A percentile compares a stretch with the other conserved stretches of the same genome.
Conservation (phyloP, 1,140 invertebrate species). For the Bombus breviceps region DNA sequence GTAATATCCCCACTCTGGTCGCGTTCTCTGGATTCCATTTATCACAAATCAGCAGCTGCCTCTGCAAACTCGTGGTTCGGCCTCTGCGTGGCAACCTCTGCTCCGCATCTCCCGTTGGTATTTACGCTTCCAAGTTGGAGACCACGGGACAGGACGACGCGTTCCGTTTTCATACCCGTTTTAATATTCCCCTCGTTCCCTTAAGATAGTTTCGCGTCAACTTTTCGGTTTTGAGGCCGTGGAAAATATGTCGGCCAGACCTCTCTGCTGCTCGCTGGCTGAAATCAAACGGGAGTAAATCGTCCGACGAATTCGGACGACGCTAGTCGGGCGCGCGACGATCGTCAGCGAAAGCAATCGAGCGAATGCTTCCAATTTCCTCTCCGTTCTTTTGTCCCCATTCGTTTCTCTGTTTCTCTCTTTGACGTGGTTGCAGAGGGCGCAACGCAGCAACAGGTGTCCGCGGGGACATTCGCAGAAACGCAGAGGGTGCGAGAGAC, state of each 20-base stretch:
- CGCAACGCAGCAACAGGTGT: slow-evolving; percentile 79
- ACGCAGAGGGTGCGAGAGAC: slow-evolving; percentile 76
- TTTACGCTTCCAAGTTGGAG: slow-evolving; percentile 24
- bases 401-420: slow-evolving; percentile 63
- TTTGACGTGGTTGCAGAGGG: slow-evolving; percentile 59
- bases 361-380: slow-evolving; percentile 67
- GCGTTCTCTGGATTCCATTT: slow-evolving; percentile 78
- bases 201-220: neutral
- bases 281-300: slow-evolving; percentile 33
- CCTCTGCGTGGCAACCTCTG: slow-evolving; percentile 28
- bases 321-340: slow-evolving; percentile 1
- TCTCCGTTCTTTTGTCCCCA: slow-evolving; percentile 22
- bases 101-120: slow-evolving; percentile 8
- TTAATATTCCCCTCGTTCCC: neutral
- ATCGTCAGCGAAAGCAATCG: slow-evolving; percentile 60
- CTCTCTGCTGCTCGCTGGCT: too few species aligned
- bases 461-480: slow-evolving; percentile 83
- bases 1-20: slow-evolving; percentile 72
- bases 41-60: slow-evolving; percentile 79
- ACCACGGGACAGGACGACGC: neutral
- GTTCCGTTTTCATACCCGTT: neutral
- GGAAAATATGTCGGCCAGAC: neutral
- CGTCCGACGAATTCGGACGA: slow-evolving; percentile 17
- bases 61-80: slow-evolving; percentile 57
- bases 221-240: neutral